Base-by-base conservation (phyloP, 2,888 invertebrate genomes). In the Ectemnius continuus region DNA sequence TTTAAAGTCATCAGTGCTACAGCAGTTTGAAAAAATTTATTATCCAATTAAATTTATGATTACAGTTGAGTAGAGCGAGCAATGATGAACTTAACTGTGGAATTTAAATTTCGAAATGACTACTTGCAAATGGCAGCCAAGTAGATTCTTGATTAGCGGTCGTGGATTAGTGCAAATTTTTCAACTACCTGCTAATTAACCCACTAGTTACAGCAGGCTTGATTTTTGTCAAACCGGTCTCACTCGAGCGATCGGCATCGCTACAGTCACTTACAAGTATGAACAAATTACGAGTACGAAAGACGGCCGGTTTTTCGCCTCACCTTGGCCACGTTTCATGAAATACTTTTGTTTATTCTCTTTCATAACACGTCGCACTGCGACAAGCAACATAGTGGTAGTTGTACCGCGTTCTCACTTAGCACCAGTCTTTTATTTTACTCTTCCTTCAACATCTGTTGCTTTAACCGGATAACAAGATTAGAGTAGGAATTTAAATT, bases 141-240 rank as follows among this genome's bases (percentile, higher is more conserved):
- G 36, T 36, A 36, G 36, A 36, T 36, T 36, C 26, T 14, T 72
- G 67, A 79, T 77, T 74, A 77, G 62, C 70, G 65, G 59, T 63
- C 52, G 61, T 62, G 59, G 23, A 61, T 69, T 61, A 69, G 67
- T 60, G 58, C 57, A 47, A 69, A 73, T 71, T 70, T 73, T 76
- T 73, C 3, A 56, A 66, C 70, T 73, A 70, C 68, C 62, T 70
- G 52, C 64, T 76, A 78, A 75, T 76, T 75, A 78, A 75, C 79
- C 75, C 69, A 36, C 36, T 75, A 70, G 65, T 79, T 78, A 71
- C 65, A 75, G 69, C 69, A 67, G 58, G 61, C 62, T 69, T 45
- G 48, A 73, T 73, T 73, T 75, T 75, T 78, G 59, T 60, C 5
- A 69, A 77, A 75, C 78, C 78, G 72, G 72, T 75, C 70, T 28